Percentiles rank a stretch among this genome's conserved stretches.
Conservation (phyloP, 2,888 invertebrate species). For the Agrotis puta region DNA sequence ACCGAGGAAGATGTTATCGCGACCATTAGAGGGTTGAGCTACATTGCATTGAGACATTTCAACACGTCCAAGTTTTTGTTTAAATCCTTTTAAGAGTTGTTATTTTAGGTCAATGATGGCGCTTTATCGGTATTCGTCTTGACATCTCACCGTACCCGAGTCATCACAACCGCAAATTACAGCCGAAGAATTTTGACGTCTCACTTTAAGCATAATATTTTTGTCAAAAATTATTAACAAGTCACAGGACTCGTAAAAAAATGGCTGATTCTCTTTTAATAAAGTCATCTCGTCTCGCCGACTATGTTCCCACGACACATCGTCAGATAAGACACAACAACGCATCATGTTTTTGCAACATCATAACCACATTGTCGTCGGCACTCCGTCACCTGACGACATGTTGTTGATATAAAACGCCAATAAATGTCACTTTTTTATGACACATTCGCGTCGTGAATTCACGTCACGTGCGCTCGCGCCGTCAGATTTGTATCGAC, state of each 20-base stretch:
- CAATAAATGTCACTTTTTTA: constrained; percentile 91
- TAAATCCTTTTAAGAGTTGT: constrained; percentile 77
- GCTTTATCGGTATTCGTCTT: constrained; percentile 69
- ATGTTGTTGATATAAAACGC: constrained; percentile 90
- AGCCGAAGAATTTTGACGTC: constrained; percentile 59
- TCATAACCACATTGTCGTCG: constrained; percentile 84
- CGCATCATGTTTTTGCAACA: constrained; percentile 85
- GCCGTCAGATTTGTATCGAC: constrained; percentile 86
- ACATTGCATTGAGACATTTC: constrained; percentile 85
- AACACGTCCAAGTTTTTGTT: constrained; percentile 85
- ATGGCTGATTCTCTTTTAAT: constrained; percentile 69
- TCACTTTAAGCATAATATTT: constrained; percentile 56
- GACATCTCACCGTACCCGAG: constrained; percentile 59
- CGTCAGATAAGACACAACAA: constrained; percentile 79
- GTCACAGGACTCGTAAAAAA: constrained; percentile 60
- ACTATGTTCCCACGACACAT: constrained; percentile 82
- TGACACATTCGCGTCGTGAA: constrained; percentile 82
- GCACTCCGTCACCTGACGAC: constrained; percentile 83
- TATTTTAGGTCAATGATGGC: constrained; percentile 81
- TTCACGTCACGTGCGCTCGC: constrained; percentile 87
- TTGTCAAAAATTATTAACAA: constrained; percentile 53
- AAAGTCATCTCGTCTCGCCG: constrained; percentile 74
- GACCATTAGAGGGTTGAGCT: constrained; percentile 85
- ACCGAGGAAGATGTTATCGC: constrained; percentile 87
- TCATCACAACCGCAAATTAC: constrained; percentile 64